Base-by-base conservation (phyloP, 2,113 vertebrate species). In the Tupaia tana region DNA sequence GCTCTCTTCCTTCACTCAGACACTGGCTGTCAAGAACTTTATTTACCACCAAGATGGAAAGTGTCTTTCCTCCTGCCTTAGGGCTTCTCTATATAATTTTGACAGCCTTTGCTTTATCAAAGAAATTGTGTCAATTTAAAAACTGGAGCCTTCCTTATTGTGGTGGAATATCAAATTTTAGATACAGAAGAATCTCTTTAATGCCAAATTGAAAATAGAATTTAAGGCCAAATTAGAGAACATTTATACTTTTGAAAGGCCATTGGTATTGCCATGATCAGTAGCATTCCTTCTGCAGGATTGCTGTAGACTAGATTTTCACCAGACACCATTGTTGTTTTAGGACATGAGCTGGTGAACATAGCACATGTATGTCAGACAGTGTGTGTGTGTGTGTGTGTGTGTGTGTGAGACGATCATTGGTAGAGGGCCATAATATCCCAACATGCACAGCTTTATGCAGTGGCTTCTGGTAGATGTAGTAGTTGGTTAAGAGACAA, bases 61-160 rank as follows among this genome's bases (percentile, higher is more conserved):
- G 86, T 89, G 89, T 92, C 73, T 97, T 95, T 91, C 85, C 93
- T 97, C 92, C 67, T 97, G 96, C 96, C 95, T 96, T 89, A 94
- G 94, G 96, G 93, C 64, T 97, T 97, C 95, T 91, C 6, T 63
- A 34, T 94, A 79, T 96, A 95, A 97, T 97, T 98, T 93, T 97
- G 92, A 98, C 97, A 98, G 97, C 20, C 95, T 97, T 93, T 64
- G 96, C 87, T 97, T 97, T 97, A 98, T 97, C 93, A 98, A 96
- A 98, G 89, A 97, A 97, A 97, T 92, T 93, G 63, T 96, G 96
- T 97, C 96, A 96, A 58, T 98, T 97, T 98, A 96, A 97, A 96
- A 98, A 97, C 29, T 56, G 61, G 80, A 96, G 67, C 67, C 85
- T 98, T 97, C 77, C 86, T 96, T 98, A 93, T 73, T 97, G 93